A percentile compares a stretch with the other conserved stretches of the same genome.
These are phyloP conservation scores for Brevimyrus niger DNA, from an alignment of 2,113 vertebrate species.

Conservation along the genomic window DNA sequence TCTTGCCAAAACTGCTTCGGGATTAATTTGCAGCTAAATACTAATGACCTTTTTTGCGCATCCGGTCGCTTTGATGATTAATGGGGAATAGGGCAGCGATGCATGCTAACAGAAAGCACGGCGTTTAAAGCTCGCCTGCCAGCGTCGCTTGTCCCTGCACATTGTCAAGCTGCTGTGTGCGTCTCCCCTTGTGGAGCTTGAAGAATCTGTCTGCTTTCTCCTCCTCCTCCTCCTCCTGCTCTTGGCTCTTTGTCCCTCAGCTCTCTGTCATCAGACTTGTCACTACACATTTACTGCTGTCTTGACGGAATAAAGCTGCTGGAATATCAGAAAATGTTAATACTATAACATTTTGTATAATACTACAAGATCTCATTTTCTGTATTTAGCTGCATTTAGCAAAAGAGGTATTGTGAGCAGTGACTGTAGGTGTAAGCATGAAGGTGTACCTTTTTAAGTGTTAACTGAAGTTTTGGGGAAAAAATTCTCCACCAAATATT, in stretches of 20 bases:
- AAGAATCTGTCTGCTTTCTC: neutral
- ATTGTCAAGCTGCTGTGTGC: neutral
- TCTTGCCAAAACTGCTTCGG: neutral
- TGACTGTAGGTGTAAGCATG: neutral
- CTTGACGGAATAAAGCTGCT: neutral
- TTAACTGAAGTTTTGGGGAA: neutral
- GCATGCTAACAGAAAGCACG: neutral
- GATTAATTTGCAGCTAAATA: neutral
- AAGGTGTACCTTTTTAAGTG: neutral
- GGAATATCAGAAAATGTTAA: neutral
- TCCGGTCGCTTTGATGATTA: neutral
- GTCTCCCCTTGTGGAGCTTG: neutral
- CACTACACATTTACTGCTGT: neutral
- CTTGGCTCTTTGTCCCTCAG: neutral
- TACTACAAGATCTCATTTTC: neutral
- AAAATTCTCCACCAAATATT: neutral
- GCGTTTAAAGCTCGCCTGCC: neutral
- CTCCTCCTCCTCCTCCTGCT: neutral
- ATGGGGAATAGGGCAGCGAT: neutral
- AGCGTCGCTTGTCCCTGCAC: neutral
- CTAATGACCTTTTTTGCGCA: neutral
- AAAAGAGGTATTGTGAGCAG: neutral
- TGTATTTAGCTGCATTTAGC: neutral
- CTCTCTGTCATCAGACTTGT: neutral
- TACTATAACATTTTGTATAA: neutral